Conservation (phyloP, 2,113 vertebrate species). For the Carassius auratus region DNA sequence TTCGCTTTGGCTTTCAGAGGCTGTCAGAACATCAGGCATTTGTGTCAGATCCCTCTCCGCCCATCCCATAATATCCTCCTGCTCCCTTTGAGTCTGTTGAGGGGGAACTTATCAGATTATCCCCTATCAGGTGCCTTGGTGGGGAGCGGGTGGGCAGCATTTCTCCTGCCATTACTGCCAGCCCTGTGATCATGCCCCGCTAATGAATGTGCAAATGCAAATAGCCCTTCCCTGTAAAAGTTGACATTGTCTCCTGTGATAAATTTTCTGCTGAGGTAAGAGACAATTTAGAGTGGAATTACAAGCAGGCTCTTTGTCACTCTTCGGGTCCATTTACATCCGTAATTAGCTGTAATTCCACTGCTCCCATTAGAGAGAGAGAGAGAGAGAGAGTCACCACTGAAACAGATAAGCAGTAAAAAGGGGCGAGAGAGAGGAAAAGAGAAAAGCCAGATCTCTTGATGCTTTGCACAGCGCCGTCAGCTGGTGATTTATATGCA, state of each 20-base stretch:
- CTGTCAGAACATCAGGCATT: conserved; percentile 55
- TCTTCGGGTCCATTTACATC: conserved; percentile 90
- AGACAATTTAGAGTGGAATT: conserved; percentile 91
- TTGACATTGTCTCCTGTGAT: conserved; percentile 88
- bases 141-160: conserved; percentile 63
- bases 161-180: conserved; percentile 70
- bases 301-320: conserved; percentile 85
- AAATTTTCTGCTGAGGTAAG: conserved; percentile 95
- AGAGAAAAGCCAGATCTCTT: conserved; percentile 54
- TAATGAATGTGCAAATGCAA: conserved; percentile 81
- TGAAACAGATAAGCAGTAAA: conserved; percentile 58
- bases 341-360: conserved; percentile 91
- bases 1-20: conserved; percentile 49
- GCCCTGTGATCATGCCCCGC: conserved; percentile 62
- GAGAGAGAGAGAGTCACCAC: conserved; percentile 66
- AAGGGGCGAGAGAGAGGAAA: conserved; percentile 51
- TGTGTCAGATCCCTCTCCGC: conserved; percentile 54
- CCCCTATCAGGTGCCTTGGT: conserved; percentile 64
- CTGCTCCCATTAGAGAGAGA: conserved; percentile 83
- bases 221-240: conserved; percentile 79
- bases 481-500: conserved; percentile 64
- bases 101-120: conserved; percentile 77
- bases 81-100: conserved; percentile 63
- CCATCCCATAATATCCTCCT: conserved; percentile 53
- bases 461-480: conserved; percentile 57